Percentiles rank a stretch among this genome's conserved stretches.
Evolutionary conservation across 2,113 vertebrate genomes (phyloP).

Genomic region (Laticauda laticaudata): DNA sequence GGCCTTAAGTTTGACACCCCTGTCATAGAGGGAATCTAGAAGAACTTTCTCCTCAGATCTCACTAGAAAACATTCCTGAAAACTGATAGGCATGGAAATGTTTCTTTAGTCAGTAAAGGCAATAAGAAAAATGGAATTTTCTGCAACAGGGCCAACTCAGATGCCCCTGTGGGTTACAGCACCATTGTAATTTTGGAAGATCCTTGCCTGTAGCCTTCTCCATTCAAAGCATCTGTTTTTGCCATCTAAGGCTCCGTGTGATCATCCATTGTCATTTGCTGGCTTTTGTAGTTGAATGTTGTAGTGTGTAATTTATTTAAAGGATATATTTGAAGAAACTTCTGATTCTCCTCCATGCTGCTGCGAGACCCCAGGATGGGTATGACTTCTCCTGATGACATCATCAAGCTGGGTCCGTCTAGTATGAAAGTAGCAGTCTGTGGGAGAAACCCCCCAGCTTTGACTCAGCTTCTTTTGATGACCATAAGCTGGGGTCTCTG

Average conservation of each 20-base stretch:
- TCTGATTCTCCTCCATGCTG: background rate
- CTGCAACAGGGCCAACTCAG: background rate
- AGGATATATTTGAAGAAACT: background rate
- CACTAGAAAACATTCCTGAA: background rate
- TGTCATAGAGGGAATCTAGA: background rate
- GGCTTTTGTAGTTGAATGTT: background rate
- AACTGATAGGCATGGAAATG: background rate
- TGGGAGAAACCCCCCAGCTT: too few species aligned
- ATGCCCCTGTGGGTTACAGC: background rate
- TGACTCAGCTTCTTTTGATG: too few species aligned
- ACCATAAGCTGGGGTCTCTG: too few species aligned
- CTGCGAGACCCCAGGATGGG: too few species aligned
- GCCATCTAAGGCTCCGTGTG: background rate
- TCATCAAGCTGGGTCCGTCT: too few species aligned
- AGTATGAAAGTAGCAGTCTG: too few species aligned
- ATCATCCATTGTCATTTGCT: background rate
- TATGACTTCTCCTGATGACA: too few species aligned
- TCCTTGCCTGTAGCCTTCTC: background rate
- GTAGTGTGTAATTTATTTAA: background rate
- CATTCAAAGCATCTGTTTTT: background rate
- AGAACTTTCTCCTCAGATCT: background rate
- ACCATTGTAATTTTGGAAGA: background rate
- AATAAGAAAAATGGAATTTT: background rate
- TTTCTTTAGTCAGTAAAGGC: background rate
- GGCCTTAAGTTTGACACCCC: too few species aligned